These are phyloP conservation scores for Peromyscus polionotus DNA, from an alignment of 2,113 vertebrate genomes.

Conservation along the genomic window DNA sequence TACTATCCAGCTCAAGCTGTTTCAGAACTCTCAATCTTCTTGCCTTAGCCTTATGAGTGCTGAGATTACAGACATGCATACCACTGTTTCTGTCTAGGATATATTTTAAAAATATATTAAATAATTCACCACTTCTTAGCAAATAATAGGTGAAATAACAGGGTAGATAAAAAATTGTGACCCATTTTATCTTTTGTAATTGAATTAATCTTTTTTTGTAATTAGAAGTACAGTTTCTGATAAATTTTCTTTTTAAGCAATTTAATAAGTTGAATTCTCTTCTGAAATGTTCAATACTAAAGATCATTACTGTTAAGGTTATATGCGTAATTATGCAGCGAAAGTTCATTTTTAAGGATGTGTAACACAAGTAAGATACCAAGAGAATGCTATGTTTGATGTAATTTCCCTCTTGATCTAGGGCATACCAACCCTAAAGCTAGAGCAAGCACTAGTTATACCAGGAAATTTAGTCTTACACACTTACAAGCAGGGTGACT, in stretches of 20 bases:
- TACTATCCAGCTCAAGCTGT: not conserved
- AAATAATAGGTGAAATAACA: not conserved
- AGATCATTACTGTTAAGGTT: slow-evolving; percentile 16
- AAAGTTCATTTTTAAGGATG: slow-evolving; percentile 13
- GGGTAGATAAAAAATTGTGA: not conserved
- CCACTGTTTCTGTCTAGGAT: not conserved
- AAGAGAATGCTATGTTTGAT: not conserved
- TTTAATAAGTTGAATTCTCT: slow-evolving; percentile 47
- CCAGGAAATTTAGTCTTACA: not conserved
- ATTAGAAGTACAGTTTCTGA: slow-evolving; percentile 42
- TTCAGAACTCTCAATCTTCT: not conserved
- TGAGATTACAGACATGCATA: not conserved
- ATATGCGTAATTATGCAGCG: not conserved
- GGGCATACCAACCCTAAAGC: slow-evolving; percentile 13
- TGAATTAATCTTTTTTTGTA: not conserved
- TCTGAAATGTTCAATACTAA: slow-evolving; percentile 37
- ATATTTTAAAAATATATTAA: not conserved
- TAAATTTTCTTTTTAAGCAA: slow-evolving; percentile 57
- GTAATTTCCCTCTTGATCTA: slow-evolving; percentile 19
- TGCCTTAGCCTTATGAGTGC: not conserved
- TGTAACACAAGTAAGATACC: not conserved
- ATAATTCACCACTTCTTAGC: not conserved
- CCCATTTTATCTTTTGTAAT: slow-evolving; percentile 54
- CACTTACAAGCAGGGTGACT: not conserved
- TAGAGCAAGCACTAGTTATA: not conserved